phyloP scores from a whole-genome alignment of 2,888 invertebrate species.

The Ligdia adustata region DNA sequence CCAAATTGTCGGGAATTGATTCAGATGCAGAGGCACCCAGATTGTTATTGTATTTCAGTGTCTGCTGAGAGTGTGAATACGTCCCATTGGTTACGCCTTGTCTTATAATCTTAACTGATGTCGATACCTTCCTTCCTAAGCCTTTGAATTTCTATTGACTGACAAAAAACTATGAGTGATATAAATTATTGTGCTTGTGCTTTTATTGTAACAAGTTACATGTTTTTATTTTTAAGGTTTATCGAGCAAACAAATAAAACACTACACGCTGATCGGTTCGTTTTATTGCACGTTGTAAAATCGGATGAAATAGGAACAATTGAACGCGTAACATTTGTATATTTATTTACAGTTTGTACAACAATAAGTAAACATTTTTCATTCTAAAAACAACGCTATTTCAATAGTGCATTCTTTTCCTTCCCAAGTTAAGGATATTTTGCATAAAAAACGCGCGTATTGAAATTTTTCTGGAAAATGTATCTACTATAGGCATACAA shows the following conservation, averaged over 20 bases:
- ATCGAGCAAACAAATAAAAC: constrained; percentile 73
- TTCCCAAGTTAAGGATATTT: too few species aligned
- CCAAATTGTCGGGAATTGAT: constrained; percentile 61
- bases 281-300: constrained; percentile 52
- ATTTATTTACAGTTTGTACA: too few species aligned
- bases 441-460: too few species aligned
- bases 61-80: constrained; percentile 60
- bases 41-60: constrained; percentile 47
- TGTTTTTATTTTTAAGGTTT: constrained; percentile 69
- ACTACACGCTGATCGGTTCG: constrained; percentile 61
- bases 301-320: constrained; percentile 11
- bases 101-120: constrained; percentile 45
- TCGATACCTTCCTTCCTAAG: constrained; percentile 71
- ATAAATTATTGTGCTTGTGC: constrained; percentile 80
- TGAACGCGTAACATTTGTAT: neutral
- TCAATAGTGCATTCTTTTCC: too few species aligned
- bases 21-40: constrained; percentile 52
- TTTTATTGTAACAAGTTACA: constrained; percentile 79
- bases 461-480: too few species aligned
- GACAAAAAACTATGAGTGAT: constrained; percentile 78
- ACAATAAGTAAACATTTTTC: too few species aligned
- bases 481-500: too few species aligned
- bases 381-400: too few species aligned
- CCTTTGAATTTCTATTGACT: constrained; percentile 77
- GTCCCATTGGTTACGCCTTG: constrained; percentile 79